A percentile compares a stretch with the other conserved stretches of the same genome.
Evolutionary conservation across 2,797 vertebrate genomes (phyloP).

Genomic region (Coendou prehensilis): DNA sequence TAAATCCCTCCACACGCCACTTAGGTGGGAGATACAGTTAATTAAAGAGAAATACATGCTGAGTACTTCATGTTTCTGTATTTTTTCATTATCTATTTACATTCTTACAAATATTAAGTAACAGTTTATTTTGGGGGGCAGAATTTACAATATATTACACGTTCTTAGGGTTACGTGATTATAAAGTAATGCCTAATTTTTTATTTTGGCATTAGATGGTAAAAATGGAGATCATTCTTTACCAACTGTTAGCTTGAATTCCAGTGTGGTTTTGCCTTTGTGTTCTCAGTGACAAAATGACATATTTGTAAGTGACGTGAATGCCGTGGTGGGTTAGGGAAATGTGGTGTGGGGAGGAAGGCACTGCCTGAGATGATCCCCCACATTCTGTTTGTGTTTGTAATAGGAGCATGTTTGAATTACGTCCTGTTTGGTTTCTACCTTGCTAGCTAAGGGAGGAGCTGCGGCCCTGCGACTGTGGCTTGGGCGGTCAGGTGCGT

Average conservation of each 20-base stretch:
- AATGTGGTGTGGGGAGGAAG: too few relatives aligned
- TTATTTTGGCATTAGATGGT: background rate
- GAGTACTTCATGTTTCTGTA: slow-evolving; percentile 2
- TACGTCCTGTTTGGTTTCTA: background rate
- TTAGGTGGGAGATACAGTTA: background rate
- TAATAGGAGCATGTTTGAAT: background rate
- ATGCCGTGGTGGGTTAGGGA: too few relatives aligned
- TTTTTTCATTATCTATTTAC: slow-evolving; percentile 31
- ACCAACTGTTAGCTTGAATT: background rate
- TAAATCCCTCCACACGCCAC: background rate
- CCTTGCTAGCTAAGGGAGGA: too few relatives aligned
- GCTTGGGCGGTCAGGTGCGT: background rate
- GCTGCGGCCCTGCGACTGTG: too few relatives aligned
- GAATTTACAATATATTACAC: slow-evolving; percentile 4
- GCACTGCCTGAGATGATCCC: too few relatives aligned
- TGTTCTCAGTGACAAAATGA: background rate
- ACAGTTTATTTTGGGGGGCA: background rate
- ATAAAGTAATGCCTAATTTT: slow-evolving; percentile 15
- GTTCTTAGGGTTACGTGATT: slow-evolving; percentile 1
- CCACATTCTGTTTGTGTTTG: background rate
- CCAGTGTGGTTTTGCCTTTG: background rate
- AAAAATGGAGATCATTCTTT: background rate
- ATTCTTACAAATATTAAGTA: background rate
- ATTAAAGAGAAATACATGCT: slow-evolving; percentile 10
- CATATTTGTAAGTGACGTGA: too few relatives aligned